phyloP scores from a whole-genome alignment of 2,888 invertebrate genomes.

The Didymodactylos carnosus region DNA sequence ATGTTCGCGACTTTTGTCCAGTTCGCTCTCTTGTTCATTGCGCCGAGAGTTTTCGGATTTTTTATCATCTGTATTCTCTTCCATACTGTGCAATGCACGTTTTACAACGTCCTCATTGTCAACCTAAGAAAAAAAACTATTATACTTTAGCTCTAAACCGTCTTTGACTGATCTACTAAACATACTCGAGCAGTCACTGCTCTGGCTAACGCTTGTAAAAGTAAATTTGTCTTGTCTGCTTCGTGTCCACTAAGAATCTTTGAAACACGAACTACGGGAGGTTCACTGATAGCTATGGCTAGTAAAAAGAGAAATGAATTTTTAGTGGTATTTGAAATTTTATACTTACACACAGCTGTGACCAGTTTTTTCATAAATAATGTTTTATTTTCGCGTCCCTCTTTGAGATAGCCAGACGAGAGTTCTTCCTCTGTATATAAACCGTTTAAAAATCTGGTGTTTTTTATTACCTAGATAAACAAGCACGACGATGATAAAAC shows the following conservation, averaged over 20 bases:
- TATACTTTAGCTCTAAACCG: too few species aligned
- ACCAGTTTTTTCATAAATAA: slow-evolving; percentile 63
- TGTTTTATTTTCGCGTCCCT: slow-evolving; percentile 60
- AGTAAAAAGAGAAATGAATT: slow-evolving; percentile 18
- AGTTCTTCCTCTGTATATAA: slow-evolving; percentile 61
- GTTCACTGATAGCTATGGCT: slow-evolving; percentile 45
- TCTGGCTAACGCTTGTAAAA: slow-evolving; percentile 57
- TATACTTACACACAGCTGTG: slow-evolving; percentile 51
- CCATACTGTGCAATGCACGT: slow-evolving; percentile 27
- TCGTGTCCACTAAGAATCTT: slow-evolving; percentile 93
- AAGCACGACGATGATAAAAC: background rate
- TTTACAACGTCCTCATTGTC: slow-evolving; percentile 34
- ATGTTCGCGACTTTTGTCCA: too few species aligned
- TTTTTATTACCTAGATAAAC: slow-evolving; percentile 52
- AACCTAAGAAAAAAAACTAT: slow-evolving; percentile 26
- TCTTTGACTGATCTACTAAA: too few species aligned
- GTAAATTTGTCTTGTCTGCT: slow-evolving; percentile 71
- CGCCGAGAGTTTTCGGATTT: too few species aligned
- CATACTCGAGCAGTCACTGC: too few species aligned
- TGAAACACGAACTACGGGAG: slow-evolving; percentile 54
- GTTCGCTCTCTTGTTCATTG: too few species aligned
- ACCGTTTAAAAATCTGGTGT: slow-evolving; percentile 68
- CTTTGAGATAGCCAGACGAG: slow-evolving; percentile 54
- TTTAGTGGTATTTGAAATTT: slow-evolving; percentile 5
- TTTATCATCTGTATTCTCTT: background rate